These are phyloP conservation scores for Stichodactyla mertensii DNA, from an alignment of 64 coral and sea anemone genomes.

Conservation along the genomic window DNA sequence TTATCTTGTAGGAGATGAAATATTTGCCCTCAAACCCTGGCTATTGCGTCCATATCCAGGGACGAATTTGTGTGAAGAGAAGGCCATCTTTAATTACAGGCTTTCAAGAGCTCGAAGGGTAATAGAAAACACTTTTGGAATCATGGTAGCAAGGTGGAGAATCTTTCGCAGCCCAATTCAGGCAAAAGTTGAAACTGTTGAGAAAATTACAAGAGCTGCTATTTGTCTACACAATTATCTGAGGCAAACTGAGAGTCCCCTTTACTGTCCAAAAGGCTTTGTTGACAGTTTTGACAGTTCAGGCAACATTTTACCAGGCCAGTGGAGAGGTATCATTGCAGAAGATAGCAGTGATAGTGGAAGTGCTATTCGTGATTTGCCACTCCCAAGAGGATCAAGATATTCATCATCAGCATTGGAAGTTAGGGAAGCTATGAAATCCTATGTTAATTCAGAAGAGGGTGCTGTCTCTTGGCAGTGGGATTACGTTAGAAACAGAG, in stretches of 20 bases:
- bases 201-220: conserved; percentile 27
- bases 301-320: not conserved
- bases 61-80: conserved; percentile 1
- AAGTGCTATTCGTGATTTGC: not conserved
- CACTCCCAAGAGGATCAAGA: conserved; percentile 45
- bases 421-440: conserved; percentile 32
- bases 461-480: conserved; percentile 63
- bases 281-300: conserved; percentile 12
- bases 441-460: conserved; percentile 54
- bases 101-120: conserved; percentile 18
- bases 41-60: conserved; percentile 36
- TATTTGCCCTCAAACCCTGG: conserved; percentile 43
- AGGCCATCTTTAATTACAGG: conserved; percentile 18
- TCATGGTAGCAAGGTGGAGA: conserved; percentile 35
- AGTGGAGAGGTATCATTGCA: not conserved
- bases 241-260: conserved; percentile 24
- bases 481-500: conserved; percentile 48
- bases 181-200: conserved; percentile 30
- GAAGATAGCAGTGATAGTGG: not conserved
- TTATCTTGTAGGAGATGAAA: conserved; percentile 29
- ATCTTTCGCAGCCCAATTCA: conserved; percentile 16
- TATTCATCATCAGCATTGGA: conserved; percentile 36
- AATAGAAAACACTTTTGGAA: conserved; percentile 32
- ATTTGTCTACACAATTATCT: conserved; percentile 44
- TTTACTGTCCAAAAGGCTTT: conserved; percentile 47